A percentile compares a stretch with the other conserved stretches of the same genome.
phyloP scores from a whole-genome alignment of 2,888 invertebrate genomes.

The Coleophora flavipennella region DNA sequence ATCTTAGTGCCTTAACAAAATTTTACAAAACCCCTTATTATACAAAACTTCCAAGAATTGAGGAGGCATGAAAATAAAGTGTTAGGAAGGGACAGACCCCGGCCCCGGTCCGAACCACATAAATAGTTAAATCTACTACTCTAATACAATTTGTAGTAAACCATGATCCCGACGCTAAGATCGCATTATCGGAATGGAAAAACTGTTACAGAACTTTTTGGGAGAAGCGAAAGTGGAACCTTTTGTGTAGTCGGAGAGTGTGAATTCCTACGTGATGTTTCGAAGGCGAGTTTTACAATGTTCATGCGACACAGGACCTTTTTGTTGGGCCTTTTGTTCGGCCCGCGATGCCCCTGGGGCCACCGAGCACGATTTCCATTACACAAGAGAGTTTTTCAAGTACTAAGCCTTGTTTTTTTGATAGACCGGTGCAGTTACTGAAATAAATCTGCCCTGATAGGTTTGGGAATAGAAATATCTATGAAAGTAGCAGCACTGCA shows the following conservation, averaged over 20 bases:
- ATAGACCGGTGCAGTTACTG: constrained; percentile 15
- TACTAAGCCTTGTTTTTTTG: constrained; percentile 34
- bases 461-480: too few species aligned
- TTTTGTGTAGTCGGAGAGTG: constrained; percentile 30
- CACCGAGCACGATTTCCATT: constrained; percentile 65
- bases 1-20: too few species aligned
- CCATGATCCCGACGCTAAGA: constrained; percentile 70
- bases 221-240: constrained; percentile 33
- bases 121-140: constrained; percentile 70
- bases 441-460: too few species aligned
- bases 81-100: constrained; percentile 4
- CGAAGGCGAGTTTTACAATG: constrained; percentile 66
- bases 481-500: too few species aligned
- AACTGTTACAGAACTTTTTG: constrained; percentile 54
- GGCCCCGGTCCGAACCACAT: constrained; percentile 31
- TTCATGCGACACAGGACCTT: constrained; percentile 69
- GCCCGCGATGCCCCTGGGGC: constrained; percentile 62
- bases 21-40: too few species aligned
- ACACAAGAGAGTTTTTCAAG: constrained; percentile 59
- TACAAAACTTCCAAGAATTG: too few species aligned
- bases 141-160: constrained; percentile 73
- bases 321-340: constrained; percentile 68
- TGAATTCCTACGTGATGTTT: constrained; percentile 42
- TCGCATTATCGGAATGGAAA: constrained; percentile 71
- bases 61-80: neutral